Conservation (phyloP, 2,797 vertebrate genomes). For the Arctocebus calabarensis region DNA sequence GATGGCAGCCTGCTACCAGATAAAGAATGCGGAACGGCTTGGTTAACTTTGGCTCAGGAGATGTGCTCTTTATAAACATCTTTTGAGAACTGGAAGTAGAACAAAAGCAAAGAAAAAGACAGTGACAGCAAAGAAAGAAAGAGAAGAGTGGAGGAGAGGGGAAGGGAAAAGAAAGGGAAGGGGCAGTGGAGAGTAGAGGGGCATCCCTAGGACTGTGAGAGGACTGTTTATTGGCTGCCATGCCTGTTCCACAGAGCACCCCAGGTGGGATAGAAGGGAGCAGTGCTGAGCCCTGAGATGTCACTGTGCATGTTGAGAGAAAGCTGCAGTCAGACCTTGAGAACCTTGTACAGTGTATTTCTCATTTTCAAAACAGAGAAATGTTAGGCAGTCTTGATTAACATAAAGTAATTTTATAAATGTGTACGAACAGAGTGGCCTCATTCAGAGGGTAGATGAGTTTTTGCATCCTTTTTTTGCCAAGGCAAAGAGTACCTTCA, state of each 20-base stretch:
- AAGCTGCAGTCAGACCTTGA: not conserved
- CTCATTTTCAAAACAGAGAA: not conserved
- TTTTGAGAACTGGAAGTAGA: not conserved
- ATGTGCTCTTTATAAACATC: not conserved
- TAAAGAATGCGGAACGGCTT: not conserved
- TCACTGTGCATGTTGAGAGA: not conserved
- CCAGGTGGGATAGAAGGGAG: too few relatives aligned
- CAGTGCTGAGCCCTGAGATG: not conserved
- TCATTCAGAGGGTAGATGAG: not conserved
- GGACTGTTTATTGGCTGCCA: accelerated
- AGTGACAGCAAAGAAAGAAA: not conserved
- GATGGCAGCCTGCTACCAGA: conserved; percentile 58
- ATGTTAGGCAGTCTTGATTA: not conserved
- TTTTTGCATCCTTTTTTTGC: not conserved
- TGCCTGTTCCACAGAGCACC: not conserved
- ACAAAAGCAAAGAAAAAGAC: not conserved
- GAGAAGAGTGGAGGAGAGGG: not conserved
- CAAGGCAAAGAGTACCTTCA: not conserved
- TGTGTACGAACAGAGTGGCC: not conserved
- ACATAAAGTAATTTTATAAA: not conserved
- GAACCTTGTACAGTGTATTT: too few relatives aligned
- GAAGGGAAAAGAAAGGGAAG: too few relatives aligned
- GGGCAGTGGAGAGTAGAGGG: too few relatives aligned
- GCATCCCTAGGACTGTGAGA: not conserved
- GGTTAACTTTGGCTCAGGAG: not conserved